Conservation (phyloP, 2,888 invertebrate genomes). For the Platyscelio sp. region DNA sequence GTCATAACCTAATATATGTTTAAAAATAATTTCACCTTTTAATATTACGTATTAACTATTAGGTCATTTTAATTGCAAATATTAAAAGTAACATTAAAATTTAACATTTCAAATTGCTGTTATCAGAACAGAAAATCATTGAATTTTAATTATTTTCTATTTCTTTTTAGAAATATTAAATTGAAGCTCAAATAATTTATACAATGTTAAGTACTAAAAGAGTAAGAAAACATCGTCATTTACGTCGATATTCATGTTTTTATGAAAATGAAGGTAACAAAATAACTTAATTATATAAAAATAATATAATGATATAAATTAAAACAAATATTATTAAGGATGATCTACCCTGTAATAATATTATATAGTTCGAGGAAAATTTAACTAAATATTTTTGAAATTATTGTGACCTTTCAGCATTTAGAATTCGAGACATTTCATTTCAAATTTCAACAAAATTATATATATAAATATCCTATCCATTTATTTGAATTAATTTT, state of each 20-base stretch:
- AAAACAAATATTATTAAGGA: too few species aligned
- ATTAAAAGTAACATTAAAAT: too few species aligned
- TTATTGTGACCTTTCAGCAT: too few species aligned
- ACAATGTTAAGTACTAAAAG: slow-evolving; percentile 8
- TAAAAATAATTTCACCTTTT: not conserved
- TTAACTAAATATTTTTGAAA: too few species aligned
- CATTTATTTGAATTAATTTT: too few species aligned
- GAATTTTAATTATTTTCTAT: not conserved
- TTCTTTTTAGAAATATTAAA: not conserved
- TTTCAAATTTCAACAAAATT: too few species aligned
- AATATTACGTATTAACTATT: not conserved
- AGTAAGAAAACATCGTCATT: slow-evolving; percentile 13
- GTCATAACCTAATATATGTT: not conserved
- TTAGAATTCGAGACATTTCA: too few species aligned
- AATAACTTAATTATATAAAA: not conserved
- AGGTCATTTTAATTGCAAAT: not conserved
- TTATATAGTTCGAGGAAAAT: too few species aligned
- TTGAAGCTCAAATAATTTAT: not conserved
- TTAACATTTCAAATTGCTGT: too few species aligned
- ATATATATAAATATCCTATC: too few species aligned
- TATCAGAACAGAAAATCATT: not conserved
- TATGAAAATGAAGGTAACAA: not conserved
- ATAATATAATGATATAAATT: too few species aligned
- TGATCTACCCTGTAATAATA: too few species aligned
- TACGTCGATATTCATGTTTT: not conserved